Conservation (phyloP, 2,888 invertebrate genomes). For the Phanerotoma sp. region DNA sequence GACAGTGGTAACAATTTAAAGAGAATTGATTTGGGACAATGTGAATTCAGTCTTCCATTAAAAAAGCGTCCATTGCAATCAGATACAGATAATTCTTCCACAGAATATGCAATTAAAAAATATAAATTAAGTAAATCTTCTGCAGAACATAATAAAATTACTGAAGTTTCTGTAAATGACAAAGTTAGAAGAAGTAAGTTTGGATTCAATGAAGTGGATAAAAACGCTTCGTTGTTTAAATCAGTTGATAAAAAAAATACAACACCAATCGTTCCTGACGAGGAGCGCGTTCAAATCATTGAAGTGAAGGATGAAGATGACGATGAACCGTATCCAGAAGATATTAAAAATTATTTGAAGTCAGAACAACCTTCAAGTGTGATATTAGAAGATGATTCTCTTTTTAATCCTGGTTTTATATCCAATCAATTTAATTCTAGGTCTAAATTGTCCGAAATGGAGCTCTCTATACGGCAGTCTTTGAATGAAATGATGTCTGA, state of each 20-base stretch:
- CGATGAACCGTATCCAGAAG: slow-evolving; percentile 50
- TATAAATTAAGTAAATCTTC: slow-evolving; percentile 71
- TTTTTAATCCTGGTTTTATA: slow-evolving; percentile 24
- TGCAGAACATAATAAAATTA: slow-evolving; percentile 66
- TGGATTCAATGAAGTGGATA: slow-evolving; percentile 58
- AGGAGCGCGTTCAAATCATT: slow-evolving; percentile 54
- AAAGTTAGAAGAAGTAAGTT: too few species aligned
- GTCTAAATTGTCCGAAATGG: slow-evolving; percentile 46
- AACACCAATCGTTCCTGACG: too few species aligned
- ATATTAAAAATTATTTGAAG: slow-evolving; percentile 36
- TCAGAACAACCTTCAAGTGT: slow-evolving; percentile 48
- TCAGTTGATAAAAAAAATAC: slow-evolving; percentile 11
- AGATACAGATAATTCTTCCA: slow-evolving; percentile 37
- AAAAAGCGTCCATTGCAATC: slow-evolving; percentile 47
- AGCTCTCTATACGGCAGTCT: slow-evolving; percentile 44
- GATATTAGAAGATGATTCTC: slow-evolving; percentile 43
- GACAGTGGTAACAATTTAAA: slow-evolving; percentile 15
- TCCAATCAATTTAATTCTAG: slow-evolving; percentile 32
- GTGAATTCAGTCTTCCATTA: slow-evolving; percentile 43
- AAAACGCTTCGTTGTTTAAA: slow-evolving; percentile 17
- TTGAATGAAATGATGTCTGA: slow-evolving; percentile 45
- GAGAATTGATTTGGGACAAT: slow-evolving; percentile 32
- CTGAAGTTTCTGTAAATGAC: too few species aligned
- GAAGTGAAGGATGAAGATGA: slow-evolving; percentile 53
- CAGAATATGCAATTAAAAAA: slow-evolving; percentile 65